Base-by-base conservation (phyloP, 2,797 vertebrate genomes). In the Parauchenoglanis punctatus region DNA sequence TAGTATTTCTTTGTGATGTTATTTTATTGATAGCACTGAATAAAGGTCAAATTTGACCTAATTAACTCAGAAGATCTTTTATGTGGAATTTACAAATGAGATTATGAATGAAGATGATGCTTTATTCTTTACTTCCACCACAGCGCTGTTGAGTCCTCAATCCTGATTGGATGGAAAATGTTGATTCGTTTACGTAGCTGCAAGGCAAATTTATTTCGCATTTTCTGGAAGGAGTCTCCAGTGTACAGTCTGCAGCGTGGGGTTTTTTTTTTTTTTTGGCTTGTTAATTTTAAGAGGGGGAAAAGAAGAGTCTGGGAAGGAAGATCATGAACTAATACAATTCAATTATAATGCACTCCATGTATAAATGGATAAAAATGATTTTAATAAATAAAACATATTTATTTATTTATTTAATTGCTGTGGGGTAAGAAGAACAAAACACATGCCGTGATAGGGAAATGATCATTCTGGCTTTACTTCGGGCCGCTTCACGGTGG, bases 1-100 rank as follows among this genome's bases (percentile, higher is more conserved):
- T 92, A 94, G 98, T 91, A 81, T 65, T 56, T 77, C 44, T 49
- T 46, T 20, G 15, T 28, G 28, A 52, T 17, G n/a, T 54, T 35
- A 54, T 82, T 25, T 8, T 12, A 25, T 59, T 6, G 13, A 59
- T 13, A 25, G 49, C 15, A 31, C 20, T n/a, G 23, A 75, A 25
- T 75, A n/a, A 49, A 11, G 0, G 44, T 49, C 25, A 49, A n/a
- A 49, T 1, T 25, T 13, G 3, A 15, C 25, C 5, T 4, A 46
- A 52, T 28, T 52, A 56, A 20, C 75, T 31, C 28, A 11, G 28
- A 10, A 11, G 28, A 10, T 77, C n/a, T 49, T 54, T 52, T 8
- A 31, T 18, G 15, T 56, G 6, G 6, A 73, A 25, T 73, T 75
- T 13, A 12, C 72, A 12, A n/a, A 46, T 49, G 12, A 25, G 49